Conservation (phyloP, 1,140 invertebrate species). For the Muscidifurax raptorellus region DNA sequence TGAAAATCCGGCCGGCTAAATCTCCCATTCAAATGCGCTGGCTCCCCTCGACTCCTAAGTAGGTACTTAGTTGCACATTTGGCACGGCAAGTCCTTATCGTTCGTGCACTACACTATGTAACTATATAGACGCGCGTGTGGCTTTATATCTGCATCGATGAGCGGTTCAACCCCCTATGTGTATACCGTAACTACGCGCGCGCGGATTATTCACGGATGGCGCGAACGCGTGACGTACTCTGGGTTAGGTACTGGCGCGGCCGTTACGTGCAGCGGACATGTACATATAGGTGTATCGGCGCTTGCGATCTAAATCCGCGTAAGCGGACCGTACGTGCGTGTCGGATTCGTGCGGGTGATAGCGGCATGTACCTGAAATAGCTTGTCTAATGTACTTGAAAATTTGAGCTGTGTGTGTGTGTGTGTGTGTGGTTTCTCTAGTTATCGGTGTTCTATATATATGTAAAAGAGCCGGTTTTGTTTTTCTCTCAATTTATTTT, state of each 20-base stretch:
- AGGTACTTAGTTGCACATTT: conserved; percentile 76
- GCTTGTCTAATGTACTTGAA: conserved; percentile 47
- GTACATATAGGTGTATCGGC: not conserved
- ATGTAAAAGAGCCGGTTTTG: too few relatives aligned
- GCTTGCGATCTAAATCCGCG: conserved; percentile 35
- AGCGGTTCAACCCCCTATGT: not conserved
- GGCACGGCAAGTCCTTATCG: conserved; percentile 66
- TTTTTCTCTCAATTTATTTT: too few relatives aligned
- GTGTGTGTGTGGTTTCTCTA: too few relatives aligned
- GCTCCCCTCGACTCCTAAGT: conserved; percentile 70
- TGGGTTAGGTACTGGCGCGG: not conserved
- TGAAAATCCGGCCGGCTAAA: conserved; percentile 69
- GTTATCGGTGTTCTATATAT: too few relatives aligned
- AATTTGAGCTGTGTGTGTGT: conserved; percentile 1
- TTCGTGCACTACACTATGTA: not conserved
- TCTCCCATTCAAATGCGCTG: conserved; percentile 72
- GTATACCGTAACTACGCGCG: not conserved
- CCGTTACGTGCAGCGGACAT: not conserved
- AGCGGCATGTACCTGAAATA: not conserved
- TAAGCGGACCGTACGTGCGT: not conserved
- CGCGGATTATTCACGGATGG: conserved; percentile 19
- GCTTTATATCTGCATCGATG: not conserved
- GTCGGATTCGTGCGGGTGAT: not conserved
- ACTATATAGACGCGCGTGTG: not conserved
- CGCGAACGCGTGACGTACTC: conserved; percentile 13